Evolutionary conservation across 2,113 vertebrate genomes (phyloP), one percentile per base, ranked within the genome.

Genomic region (Lontra canadensis): DNA sequence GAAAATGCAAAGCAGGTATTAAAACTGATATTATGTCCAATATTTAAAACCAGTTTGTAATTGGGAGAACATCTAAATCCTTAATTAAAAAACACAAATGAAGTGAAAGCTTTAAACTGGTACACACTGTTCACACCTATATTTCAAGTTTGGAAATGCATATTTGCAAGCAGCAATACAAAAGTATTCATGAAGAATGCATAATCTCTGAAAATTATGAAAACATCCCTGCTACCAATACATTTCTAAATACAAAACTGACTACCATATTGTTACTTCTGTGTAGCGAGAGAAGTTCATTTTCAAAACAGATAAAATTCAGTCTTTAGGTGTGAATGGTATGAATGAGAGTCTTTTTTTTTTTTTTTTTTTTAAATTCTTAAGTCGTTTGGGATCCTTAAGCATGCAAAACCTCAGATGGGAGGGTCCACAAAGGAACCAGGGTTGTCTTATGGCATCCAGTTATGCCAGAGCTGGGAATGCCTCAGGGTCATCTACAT

Each of bases 181-280:
- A 99, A 99, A 99, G 99, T 99, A 99, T 99, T 99, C 99, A 99
- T 99, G 99, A 99, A 99, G 99, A 99, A 99, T 99, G 99, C 99
- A 99, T 99, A 99, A 99, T 99, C 99, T 99, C 99, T 99, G 99
- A 98, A 99, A 99, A 99, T 99, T 99, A 99, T 99, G 99, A 99
- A 99, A 99, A 99, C 99, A 99, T 99, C 99, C 99, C 99, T 99
- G 99, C 99, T 99, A 99, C 99, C 99, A 99, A 99, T 99, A 99
- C 99, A 99, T 99, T 99, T 99, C 99, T 99, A 99, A 99, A 99
- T 99, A 99, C 99, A 99, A 99, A 99, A 99, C 99, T 99, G 98
- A 99, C 99, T 99, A 99, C 99, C 99, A 99, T 99, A 99, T 99
- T 99, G 99, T 99, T 99, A 99, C 99, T 99, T 99, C 99, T 99